Evolutionary conservation across 2,797 vertebrate species (phyloP).

Genomic region (Silurus lanzhouensis): DNA sequence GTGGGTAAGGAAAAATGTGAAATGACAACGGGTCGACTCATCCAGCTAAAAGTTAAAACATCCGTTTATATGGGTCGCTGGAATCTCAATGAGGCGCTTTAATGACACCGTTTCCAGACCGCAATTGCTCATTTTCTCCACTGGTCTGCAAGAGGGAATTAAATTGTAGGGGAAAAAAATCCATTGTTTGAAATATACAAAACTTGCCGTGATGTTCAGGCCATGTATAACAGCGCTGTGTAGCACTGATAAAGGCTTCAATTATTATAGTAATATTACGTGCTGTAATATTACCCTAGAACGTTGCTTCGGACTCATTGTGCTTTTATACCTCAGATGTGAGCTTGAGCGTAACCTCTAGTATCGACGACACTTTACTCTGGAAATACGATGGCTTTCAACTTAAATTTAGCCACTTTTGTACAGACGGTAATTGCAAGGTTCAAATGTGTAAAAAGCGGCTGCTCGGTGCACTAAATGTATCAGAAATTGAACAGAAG

Average conservation of each 20-base stretch:
- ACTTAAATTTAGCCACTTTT: background rate
- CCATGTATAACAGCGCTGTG: background rate
- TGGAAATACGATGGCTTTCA: background rate
- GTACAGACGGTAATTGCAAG: background rate
- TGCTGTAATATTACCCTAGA: background rate
- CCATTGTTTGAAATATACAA: constrained; percentile 15
- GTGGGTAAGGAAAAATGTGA: background rate
- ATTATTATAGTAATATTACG: background rate
- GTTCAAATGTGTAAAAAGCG: background rate
- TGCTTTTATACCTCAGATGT: background rate
- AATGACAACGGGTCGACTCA: background rate
- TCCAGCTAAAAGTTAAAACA: constrained; percentile 20
- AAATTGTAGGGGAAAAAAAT: constrained; percentile 21
- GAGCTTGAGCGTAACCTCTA: background rate
- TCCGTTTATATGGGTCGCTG: constrained; percentile 44
- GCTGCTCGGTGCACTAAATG: background rate
- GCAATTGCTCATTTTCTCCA: constrained; percentile 36
- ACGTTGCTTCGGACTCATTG: background rate
- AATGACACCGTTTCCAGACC: constrained; percentile 40
- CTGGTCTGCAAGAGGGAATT: constrained; percentile 7
- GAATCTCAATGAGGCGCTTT: constrained; percentile 42
- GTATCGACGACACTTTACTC: background rate
- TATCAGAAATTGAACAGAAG: background rate
- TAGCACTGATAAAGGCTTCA: background rate
- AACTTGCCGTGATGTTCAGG: background rate